Evolutionary conservation across 2,113 vertebrate species (phyloP).

Genomic region (Hippocampus mohnikei): DNA sequence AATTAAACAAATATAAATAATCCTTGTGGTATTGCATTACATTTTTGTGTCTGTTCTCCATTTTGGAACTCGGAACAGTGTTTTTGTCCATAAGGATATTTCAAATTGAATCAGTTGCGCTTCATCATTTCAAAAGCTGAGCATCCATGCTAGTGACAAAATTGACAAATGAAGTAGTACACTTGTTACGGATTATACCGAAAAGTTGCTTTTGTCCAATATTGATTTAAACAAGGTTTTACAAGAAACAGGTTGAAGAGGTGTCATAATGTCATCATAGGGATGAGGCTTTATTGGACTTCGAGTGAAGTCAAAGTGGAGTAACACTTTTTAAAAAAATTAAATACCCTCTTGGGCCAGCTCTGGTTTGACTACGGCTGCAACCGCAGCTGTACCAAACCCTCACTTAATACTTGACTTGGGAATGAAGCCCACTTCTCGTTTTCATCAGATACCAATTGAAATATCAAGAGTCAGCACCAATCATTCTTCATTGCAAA

Average conservation of each 20-base stretch:
- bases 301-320: constrained; percentile 41
- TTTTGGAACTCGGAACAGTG: constrained; percentile 29
- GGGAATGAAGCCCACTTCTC: constrained; percentile 9
- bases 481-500: constrained; percentile 37
- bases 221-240: neutral
- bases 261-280: constrained; percentile 19
- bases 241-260: neutral
- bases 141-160: neutral
- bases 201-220: neutral
- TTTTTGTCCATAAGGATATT: constrained; percentile 51
- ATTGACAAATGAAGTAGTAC: neutral
- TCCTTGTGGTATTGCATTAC: constrained; percentile 30
- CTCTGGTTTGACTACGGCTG: constrained; percentile 12
- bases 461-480: constrained; percentile 37
- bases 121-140: neutral
- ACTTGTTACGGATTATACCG: neutral
- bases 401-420: constrained; percentile 24
- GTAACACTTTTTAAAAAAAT: constrained; percentile 25
- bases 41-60: constrained; percentile 29
- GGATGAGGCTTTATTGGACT: constrained; percentile 21
- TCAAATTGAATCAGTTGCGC: constrained; percentile 10
- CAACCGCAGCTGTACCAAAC: constrained; percentile 31
- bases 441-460: constrained; percentile 51
- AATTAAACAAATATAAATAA: constrained; percentile 22
- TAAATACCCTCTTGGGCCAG: constrained; percentile 20